Conservation (phyloP, 2,797 vertebrate species). For the Ceyx erithaca region DNA sequence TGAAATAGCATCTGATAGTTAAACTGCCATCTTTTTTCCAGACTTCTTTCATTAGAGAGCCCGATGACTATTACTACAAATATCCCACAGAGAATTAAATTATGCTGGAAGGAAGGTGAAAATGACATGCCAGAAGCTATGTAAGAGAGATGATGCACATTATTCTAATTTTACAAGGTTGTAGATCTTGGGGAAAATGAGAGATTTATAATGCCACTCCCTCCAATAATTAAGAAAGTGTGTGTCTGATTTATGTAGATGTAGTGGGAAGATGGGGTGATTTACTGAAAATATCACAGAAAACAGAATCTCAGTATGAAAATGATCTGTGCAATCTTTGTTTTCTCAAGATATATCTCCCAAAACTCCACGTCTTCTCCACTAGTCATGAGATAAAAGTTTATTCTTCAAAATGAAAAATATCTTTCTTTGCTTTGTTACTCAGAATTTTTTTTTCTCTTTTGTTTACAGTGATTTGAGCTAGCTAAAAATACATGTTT, state of each 20-base stretch:
- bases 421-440: not conserved
- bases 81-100: conserved; percentile 18
- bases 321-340: not conserved
- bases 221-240: not conserved
- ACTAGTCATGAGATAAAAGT: not conserved
- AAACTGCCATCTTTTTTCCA: conserved; percentile 42
- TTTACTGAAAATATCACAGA: not conserved
- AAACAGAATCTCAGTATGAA: not conserved
- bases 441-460: not conserved
- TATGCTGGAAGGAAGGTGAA: conserved; percentile 5
- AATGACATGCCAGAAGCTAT: not conserved
- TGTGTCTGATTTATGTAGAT: conserved; percentile 8
- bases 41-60: conserved; percentile 17
- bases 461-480: not conserved
- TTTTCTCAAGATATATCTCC: not conserved
- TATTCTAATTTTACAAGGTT: conserved; percentile 35
- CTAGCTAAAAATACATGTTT: not conserved
- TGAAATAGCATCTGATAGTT: conserved; percentile 14
- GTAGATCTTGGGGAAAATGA: conserved; percentile 39
- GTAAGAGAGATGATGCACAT: conserved; percentile 16
- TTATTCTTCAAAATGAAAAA: not conserved
- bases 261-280: not conserved
- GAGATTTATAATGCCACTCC: conserved; percentile 19
- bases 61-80: conserved; percentile 38
- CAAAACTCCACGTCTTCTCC: not conserved